Percentiles rank a stretch among this genome's conserved stretches.
These are phyloP conservation scores for Atherix ibis DNA, from an alignment of 2,888 invertebrate species.

Conservation along the genomic window DNA sequence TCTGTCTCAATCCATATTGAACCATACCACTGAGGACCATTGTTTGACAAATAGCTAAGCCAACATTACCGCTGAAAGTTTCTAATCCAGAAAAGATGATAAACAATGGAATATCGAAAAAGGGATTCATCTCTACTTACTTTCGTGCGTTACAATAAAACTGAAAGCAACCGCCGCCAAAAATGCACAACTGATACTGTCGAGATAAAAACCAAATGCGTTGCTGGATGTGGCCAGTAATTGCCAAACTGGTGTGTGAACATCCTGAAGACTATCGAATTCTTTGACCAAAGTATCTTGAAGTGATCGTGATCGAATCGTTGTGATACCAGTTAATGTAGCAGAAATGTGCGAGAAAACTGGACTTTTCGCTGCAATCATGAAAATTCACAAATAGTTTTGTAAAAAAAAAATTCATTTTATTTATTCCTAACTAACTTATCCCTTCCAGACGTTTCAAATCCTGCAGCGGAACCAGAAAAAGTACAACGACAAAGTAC, in stretches of 20 bases:
- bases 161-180: conserved; percentile 46
- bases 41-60: conserved; percentile 50
- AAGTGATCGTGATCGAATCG: conserved; percentile 65
- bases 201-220: conserved; percentile 61
- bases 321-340: conserved; percentile 68
- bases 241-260: conserved; percentile 32
- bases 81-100: conserved; percentile 16
- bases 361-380: conserved; percentile 55
- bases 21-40: conserved; percentile 54
- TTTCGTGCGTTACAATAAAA: conserved; percentile 41
- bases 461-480: conserved; percentile 56
- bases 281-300: conserved; percentile 56
- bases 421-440: conserved; percentile 33
- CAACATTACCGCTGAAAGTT: conserved; percentile 51
- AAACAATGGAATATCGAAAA: background rate
- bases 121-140: conserved; percentile 31
- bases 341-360: conserved; percentile 85
- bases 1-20: conserved; percentile 53
- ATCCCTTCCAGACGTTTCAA: conserved; percentile 58
- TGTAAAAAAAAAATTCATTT: background rate
- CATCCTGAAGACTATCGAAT: conserved; percentile 55
- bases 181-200: conserved; percentile 51
- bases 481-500: conserved; percentile 45
- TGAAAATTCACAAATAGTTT: background rate
- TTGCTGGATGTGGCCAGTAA: conserved; percentile 27